A percentile compares a stretch with the other conserved stretches of the same genome.
These are phyloP conservation scores for Nephrocerus scutellatus DNA, from an alignment of 2,888 invertebrate genomes.

Conservation along the genomic window DNA sequence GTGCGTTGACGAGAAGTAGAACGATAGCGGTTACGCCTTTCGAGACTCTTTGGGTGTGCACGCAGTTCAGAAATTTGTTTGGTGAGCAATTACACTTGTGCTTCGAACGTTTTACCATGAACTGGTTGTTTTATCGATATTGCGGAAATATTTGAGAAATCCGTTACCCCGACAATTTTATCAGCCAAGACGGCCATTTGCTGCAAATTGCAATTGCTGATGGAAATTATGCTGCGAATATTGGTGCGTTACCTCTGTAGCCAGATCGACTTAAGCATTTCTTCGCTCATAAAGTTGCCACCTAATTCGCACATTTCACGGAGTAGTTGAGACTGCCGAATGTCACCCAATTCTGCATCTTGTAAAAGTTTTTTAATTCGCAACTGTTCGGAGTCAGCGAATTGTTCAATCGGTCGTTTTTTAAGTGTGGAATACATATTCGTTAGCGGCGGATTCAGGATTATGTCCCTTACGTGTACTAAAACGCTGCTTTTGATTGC, in stretches of 20 bases:
- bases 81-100: constrained; percentile 1
- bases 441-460: constrained; percentile 19
- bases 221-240: constrained; percentile 21
- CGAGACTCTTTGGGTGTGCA: neutral
- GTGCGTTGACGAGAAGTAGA: neutral
- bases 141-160: constrained; percentile 5
- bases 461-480: constrained; percentile 25
- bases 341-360: constrained; percentile 26
- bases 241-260: constrained; percentile 23
- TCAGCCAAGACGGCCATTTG: constrained; percentile 19
- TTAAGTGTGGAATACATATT: constrained; percentile 22
- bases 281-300: constrained; percentile 19
- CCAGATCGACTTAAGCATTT: constrained; percentile 25
- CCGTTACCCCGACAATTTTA: constrained; percentile 18
- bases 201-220: constrained; percentile 18
- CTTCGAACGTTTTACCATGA: too few relatives aligned
- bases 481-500: constrained; percentile 26
- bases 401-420: constrained; percentile 21
- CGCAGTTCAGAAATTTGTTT: constrained; percentile 2
- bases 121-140: too few relatives aligned
- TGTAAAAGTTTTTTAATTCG: constrained; percentile 22
- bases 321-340: constrained; percentile 26
- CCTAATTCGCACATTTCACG: constrained; percentile 26
- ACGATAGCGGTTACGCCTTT: neutral
- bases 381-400: constrained; percentile 25